Evolutionary conservation across 1,140 invertebrate species (phyloP), one percentile per base, ranked within the genome.

Genomic region (Tetramorium parvispinum): DNA sequence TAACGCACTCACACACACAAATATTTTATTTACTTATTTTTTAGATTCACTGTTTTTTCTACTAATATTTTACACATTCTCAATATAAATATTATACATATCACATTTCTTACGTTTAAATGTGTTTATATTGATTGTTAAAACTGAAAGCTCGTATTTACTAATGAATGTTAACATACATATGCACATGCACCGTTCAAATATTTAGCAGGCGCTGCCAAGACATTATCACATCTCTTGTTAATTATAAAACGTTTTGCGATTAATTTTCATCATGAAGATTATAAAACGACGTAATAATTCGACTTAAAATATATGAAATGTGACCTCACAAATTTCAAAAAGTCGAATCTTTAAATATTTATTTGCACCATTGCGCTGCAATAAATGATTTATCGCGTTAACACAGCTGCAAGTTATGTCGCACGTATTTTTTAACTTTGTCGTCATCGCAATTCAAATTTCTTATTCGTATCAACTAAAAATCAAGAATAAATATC

Each of bases 231-330:
- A 55, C 18, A 3, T 55, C 6, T 55, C n/a, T 55, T 55, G 18
- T 55, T n/a, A 7, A 55, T 55, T 65, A 65, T 65, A 65, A 63
- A 40, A 40, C 8, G 8, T 40, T 65, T 18, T 65, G 32, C 21
- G 0, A 57, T 21, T 24, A 24, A 57, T 59, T 21, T 57, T 40
- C 11, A 1, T 65, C 16, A 11, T 3, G 6, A 65, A 37, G 16
- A 49, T 71, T 71, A 71, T 71, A 32, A 53, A 71, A 71, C 16
- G 49, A 49, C 24, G 2, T 76, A 43, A 57, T 43, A 76, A 6
- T 55, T 57, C 37, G 57, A 53, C n/a, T 49, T 32, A 32, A 2
- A 37, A 73, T 8, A 73, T 73, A 49, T 76, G 37, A 16, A 73
- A 53, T 46, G 40, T 57, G n/a, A 46, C 40, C 7, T 57, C 16